Base-by-base conservation (phyloP, 2,888 invertebrate species). In the Euphydryas editha region DNA sequence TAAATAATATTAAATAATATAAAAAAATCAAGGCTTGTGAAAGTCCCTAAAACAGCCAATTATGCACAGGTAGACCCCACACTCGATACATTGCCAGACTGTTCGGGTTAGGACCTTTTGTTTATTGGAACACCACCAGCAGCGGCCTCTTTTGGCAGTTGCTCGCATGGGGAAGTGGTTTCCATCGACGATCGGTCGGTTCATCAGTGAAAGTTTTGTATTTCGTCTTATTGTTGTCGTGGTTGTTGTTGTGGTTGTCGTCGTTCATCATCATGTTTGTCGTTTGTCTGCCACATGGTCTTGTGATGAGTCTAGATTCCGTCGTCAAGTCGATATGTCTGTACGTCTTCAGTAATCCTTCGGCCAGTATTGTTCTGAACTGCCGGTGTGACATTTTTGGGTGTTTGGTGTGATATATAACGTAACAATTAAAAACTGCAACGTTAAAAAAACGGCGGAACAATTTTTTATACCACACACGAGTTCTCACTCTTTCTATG, bases 381-480 rank as follows among this genome's bases (percentile, higher is more conserved):
- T 39, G 39, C 15, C 39, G 11, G 39, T 39, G 39, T 13, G 39
- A 39, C 39, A 39, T 13, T 39, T 39, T 39, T 15, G 39, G 39
- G 15, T 39, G 13, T 15, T 39, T 39, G 39, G 39, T 39, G 11
- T 39, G 11, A 15, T 13, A 39, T 39, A 39, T 39, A 10, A 39
- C 39, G 39, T 13, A 39, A 15, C 39, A 39, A 39, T 59, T 59
- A 15, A 59, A 46, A 21, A 59, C 46, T 44, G 46, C 24, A n/a
- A 4, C 13, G 24, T 24, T 59, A 5, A 24, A 20, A 46, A 59
- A 10, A 11, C 46, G 15, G 13, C 46, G 44, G 24, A 59, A 59
- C 7, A 59, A 24, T n/a, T 59, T 59, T 17, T 59, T 59, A 21
- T 59, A 59, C 59, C 59, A 59, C 15, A 59, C 59, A 2, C 46